Percentiles rank a stretch among this genome's conserved stretches.
phyloP scores from a whole-genome alignment of 2,888 invertebrate genomes.

The Zootermopsis nevadensis region DNA sequence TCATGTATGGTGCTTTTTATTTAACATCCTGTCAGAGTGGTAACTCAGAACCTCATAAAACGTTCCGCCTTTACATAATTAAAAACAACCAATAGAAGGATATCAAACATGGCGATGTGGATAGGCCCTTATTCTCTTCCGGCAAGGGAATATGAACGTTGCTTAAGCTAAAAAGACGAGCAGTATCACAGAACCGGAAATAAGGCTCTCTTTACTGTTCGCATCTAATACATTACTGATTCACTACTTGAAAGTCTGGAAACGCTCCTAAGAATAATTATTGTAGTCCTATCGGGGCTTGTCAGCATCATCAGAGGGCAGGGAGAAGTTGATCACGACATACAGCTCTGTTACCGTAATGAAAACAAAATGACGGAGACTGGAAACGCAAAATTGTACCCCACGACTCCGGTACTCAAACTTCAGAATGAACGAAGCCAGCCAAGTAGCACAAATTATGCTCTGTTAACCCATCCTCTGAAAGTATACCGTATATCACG shows the following conservation, averaged over 20 bases:
- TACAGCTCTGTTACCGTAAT: neutral
- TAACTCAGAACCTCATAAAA: no score
- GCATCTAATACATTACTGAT: constrained; percentile 22
- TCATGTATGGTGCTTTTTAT: no score
- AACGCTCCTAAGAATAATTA: constrained; percentile 37
- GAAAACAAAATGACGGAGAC: neutral
- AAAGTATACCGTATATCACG: no score
- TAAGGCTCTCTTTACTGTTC: neutral
- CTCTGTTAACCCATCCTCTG: no score
- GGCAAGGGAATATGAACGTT: no score
- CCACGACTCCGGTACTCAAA: neutral
- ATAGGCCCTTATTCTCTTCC: no score
- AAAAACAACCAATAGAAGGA: no score
- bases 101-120: no score
- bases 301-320: constrained; percentile 20
- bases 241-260: constrained; percentile 22
- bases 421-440: neutral
- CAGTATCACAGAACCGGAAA: neutral
- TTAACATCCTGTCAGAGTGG: no score
- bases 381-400: neutral
- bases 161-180: neutral
- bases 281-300: constrained; percentile 6
- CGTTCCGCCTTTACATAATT: no score
- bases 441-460: neutral
- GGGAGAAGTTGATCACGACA: constrained; percentile 25